Evolutionary conservation across 2,797 vertebrate genomes (phyloP).

Genomic region (Siniperca scherzeri): DNA sequence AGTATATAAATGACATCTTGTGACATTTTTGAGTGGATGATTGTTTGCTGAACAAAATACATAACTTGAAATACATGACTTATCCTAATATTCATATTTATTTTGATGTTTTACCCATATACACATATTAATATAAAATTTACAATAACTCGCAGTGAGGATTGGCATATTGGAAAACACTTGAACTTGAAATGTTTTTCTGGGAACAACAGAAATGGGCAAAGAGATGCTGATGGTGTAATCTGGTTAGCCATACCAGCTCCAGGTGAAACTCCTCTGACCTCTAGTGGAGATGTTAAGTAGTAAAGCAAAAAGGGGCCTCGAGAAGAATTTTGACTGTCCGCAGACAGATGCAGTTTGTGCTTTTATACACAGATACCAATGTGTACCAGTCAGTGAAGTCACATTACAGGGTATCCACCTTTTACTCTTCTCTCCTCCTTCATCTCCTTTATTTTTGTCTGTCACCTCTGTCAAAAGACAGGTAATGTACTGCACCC

Average conservation of each 20-base stretch:
- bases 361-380: too few relatives aligned
- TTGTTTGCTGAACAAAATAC: neutral
- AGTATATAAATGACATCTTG: neutral
- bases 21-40: neutral
- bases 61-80: neutral
- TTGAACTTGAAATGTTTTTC: neutral
- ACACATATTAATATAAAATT: neutral
- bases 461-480: conserved; percentile 25
- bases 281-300: conserved; percentile 32
- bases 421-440: conserved; percentile 20
- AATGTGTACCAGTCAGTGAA: too few relatives aligned
- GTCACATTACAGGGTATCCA: neutral
- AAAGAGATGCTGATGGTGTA: neutral
- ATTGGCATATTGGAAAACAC: neutral
- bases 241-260: neutral
- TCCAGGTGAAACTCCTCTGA: conserved; percentile 14
- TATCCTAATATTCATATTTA: neutral
- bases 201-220: too few relatives aligned
- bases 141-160: neutral
- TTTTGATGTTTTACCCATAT: neutral
- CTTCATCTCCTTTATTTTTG: conserved; percentile 25
- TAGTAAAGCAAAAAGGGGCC: neutral
- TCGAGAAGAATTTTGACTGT: neutral
- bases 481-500: conserved; percentile 20
- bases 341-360: too few relatives aligned